phyloP scores from a whole-genome alignment of 2,113 vertebrate species.

The Phylloscopus whistleri region DNA sequence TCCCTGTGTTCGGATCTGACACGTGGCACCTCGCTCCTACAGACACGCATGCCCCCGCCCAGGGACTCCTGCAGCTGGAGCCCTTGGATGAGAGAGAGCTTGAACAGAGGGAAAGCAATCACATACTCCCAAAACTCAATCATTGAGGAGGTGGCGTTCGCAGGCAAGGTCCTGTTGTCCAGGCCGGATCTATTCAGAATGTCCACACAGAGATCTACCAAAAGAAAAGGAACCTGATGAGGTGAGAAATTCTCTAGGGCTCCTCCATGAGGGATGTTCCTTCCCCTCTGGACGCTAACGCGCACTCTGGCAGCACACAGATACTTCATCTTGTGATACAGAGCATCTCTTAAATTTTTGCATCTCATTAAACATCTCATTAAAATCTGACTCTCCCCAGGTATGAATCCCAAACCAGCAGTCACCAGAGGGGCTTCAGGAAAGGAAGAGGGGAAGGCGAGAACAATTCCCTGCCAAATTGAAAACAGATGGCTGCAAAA shows the following conservation, averaged over 20 bases:
- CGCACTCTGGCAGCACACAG: not conserved
- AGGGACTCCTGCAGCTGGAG: not conserved
- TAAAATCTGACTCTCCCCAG: not conserved
- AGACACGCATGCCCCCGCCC: rapidly evolving
- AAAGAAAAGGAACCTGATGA: conserved; percentile 39
- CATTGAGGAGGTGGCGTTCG: conserved; percentile 82
- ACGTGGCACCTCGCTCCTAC: not conserved
- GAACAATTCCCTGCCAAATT: not conserved
- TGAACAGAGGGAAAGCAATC: not conserved
- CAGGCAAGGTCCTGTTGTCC: conserved; percentile 25
- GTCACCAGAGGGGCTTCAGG: not conserved
- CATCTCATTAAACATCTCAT: not conserved
- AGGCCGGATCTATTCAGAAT: conserved; percentile 67
- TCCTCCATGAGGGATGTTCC: not conserved
- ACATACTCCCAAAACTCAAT: conserved; percentile 96
- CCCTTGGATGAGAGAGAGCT: not conserved
- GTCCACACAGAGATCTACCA: conserved; percentile 79
- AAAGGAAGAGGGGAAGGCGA: not conserved
- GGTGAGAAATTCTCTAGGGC: not conserved
- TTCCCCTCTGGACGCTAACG: not conserved
- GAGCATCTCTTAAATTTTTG: not conserved
- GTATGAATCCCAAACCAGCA: not conserved
- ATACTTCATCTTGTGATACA: not conserved
- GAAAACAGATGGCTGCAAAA: conserved; percentile 15
- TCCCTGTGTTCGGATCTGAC: rapidly evolving